Evolutionary conservation across 2,113 vertebrate genomes (phyloP).

Genomic region (Corvus cornix): DNA sequence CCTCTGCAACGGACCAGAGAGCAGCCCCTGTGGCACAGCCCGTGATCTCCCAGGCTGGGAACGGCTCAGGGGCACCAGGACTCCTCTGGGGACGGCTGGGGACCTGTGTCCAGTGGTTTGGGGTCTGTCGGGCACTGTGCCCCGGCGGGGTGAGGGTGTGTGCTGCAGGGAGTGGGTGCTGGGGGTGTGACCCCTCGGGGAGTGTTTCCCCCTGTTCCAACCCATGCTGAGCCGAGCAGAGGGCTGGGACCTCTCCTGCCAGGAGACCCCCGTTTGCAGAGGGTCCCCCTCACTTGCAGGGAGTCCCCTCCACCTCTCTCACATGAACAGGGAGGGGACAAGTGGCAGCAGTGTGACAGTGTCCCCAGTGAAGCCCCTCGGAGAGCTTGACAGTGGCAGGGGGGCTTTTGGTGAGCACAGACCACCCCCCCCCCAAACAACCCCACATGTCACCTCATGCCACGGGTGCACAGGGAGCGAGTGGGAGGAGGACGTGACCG

Average conservation of each 20-base stretch:
- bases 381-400: accelerated
- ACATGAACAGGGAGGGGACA: accelerated
- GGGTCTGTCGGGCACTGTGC: accelerated
- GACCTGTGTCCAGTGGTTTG: accelerated
- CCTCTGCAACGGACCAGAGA: not conserved
- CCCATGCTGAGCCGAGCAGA: not conserved
- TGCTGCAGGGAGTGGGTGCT: not conserved
- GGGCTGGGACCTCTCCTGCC: not conserved
- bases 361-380: accelerated
- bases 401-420: not conserved
- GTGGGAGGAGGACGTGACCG: not conserved
- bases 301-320: not conserved
- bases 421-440: not conserved
- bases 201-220: not conserved
- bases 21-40: not conserved
- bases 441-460: accelerated
- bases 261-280: accelerated
- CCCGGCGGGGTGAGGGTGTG: accelerated
- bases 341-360: not conserved
- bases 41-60: accelerated
- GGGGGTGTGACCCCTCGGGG: accelerated
- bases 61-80: accelerated
- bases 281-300: not conserved
- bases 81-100: accelerated
- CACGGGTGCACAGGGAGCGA: accelerated